A percentile compares a stretch with the other conserved stretches of the same genome.
phyloP scores from a whole-genome alignment of 2,888 invertebrate species.

The Ectemnius cavifrons region DNA sequence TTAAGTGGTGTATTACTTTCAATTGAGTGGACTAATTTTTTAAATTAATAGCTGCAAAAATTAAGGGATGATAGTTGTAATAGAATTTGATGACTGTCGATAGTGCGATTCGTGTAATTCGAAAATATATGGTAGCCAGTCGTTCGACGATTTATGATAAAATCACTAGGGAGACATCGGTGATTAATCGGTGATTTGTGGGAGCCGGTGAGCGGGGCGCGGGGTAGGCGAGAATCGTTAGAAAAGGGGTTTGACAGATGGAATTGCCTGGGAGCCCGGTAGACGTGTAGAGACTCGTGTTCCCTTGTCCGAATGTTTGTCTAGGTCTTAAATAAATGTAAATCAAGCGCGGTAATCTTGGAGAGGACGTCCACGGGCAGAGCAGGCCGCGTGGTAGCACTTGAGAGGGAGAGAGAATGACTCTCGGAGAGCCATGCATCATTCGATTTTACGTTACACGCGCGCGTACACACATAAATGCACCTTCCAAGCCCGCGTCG shows the following conservation, averaged over 20 bases:
- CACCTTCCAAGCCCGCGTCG: constrained; percentile 15
- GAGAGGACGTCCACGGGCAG: constrained; percentile 39
- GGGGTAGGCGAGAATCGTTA: constrained; percentile 29
- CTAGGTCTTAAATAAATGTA: constrained; percentile 70
- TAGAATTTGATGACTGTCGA: background rate
- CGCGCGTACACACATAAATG: constrained; percentile 2
- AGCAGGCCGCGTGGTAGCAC: no score
- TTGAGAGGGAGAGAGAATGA: background rate
- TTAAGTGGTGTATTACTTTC: background rate
- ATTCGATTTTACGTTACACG: constrained; percentile 63
- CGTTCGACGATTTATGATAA: constrained; percentile 6
- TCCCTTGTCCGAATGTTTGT: constrained; percentile 62
- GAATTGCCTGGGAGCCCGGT: constrained; percentile 55
- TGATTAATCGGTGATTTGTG: constrained; percentile 44
- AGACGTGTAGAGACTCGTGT: constrained; percentile 67
- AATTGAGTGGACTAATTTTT: no score
- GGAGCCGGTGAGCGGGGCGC: constrained; percentile 6
- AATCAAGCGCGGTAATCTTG: constrained; percentile 65
- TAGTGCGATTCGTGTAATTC: background rate
- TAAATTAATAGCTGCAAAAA: no score
- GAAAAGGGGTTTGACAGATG: constrained; percentile 48
- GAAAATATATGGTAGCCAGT: background rate
- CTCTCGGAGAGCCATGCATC: constrained; percentile 62
- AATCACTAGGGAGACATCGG: constrained; percentile 7
- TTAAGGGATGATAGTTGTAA: no score